Conservation (phyloP, 2,888 invertebrate species). For the Lasioglossum morio region DNA sequence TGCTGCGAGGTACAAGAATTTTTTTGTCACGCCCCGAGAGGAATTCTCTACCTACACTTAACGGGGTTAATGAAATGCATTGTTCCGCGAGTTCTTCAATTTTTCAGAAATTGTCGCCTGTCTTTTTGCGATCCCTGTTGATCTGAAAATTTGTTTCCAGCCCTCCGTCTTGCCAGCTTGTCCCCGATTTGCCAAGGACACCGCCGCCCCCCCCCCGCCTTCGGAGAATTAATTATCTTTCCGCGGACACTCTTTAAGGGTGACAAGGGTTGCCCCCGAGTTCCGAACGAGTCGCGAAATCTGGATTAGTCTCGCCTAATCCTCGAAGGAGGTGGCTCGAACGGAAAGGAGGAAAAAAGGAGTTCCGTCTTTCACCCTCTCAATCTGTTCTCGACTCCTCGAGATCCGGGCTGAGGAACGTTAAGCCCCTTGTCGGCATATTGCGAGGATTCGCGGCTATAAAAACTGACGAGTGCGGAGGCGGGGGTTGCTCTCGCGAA, state of each 20-base stretch:
- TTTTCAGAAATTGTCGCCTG: not conserved
- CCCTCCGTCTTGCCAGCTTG: not conserved
- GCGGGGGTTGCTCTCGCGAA: slow-evolving; percentile 43
- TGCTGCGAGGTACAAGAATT: not conserved
- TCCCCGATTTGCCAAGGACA: not conserved
- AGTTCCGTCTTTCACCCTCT: slow-evolving; percentile 78
- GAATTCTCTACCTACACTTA: not conserved
- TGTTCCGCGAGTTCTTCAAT: not conserved
- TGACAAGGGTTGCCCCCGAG: slow-evolving; percentile 24
- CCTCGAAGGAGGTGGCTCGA: slow-evolving; percentile 41
- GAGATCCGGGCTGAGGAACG: slow-evolving; percentile 60
- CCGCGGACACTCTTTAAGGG: slow-evolving; percentile 17
- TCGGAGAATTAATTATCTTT: slow-evolving; percentile 52
- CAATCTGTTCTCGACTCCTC: slow-evolving; percentile 78
- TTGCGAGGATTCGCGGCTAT: slow-evolving; percentile 84
- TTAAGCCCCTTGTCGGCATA: slow-evolving; percentile 84
- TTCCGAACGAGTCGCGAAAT: slow-evolving; percentile 56
- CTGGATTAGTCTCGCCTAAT: slow-evolving; percentile 70
- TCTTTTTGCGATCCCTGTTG: no score
- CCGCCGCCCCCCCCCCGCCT: no score
- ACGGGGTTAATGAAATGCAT: not conserved
- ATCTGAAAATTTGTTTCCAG: not conserved
- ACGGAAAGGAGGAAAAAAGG: not conserved
- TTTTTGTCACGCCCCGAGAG: not conserved
- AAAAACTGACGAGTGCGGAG: slow-evolving; percentile 76